A percentile compares a stretch with the other conserved stretches of the same genome.
These are phyloP conservation scores for Parauchenoglanis ngamensis DNA, from an alignment of 2,797 vertebrate species.

Conservation along the genomic window DNA sequence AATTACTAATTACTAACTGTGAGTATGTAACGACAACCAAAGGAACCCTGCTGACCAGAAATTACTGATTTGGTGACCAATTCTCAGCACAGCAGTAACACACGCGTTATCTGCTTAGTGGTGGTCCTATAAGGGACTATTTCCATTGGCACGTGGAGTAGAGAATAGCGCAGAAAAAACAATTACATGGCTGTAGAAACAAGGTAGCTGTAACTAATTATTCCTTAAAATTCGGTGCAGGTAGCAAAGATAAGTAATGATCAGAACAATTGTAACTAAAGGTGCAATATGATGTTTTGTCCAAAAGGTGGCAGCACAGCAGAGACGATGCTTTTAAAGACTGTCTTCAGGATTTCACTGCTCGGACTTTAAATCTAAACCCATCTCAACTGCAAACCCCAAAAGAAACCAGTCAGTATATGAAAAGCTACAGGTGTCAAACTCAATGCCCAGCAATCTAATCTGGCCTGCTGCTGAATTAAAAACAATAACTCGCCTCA, in stretches of 20 bases:
- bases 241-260: neutral
- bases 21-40: neutral
- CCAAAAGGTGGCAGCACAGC: slow-evolving; percentile 39
- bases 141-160: neutral
- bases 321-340: neutral
- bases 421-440: neutral
- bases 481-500: too few species aligned
- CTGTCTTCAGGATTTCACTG: neutral
- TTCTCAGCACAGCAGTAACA: neutral
- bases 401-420: neutral
- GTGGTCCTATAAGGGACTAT: neutral
- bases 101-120: neutral
- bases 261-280: neutral
- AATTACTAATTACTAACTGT: neutral
- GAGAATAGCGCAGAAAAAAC: neutral
- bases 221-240: neutral
- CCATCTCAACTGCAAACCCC: too few species aligned
- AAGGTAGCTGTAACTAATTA: neutral
- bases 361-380: neutral
- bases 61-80: neutral
- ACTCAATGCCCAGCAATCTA: neutral
- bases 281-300: neutral
- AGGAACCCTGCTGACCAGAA: neutral
- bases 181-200: neutral
- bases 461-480: neutral